A percentile compares a stretch with the other conserved stretches of the same genome.
Evolutionary conservation across 1,140 invertebrate species (phyloP).

Genomic region (Euwallacea similis): DNA sequence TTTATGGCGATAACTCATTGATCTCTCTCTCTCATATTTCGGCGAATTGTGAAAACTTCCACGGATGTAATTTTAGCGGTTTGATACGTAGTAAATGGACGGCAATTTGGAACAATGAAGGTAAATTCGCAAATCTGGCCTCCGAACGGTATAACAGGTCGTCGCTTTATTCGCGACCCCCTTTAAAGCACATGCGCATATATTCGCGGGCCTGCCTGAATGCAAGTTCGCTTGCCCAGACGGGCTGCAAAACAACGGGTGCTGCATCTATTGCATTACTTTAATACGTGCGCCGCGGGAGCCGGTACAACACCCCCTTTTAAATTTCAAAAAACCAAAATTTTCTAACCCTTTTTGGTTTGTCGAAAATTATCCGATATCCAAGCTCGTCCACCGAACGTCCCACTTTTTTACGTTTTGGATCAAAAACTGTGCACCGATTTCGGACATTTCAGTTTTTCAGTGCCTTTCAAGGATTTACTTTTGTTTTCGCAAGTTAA

Average conservation of each 20-base stretch:
- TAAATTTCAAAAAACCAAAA: conserved; percentile 40
- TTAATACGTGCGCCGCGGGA: conserved; percentile 47
- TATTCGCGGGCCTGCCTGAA: conserved; percentile 46
- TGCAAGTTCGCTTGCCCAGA: conserved; percentile 47
- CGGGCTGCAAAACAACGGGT: conserved; percentile 51
- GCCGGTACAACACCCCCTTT: conserved; percentile 52
- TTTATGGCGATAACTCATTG: too few species aligned
- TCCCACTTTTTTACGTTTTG: conserved; percentile 28
- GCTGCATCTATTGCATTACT: conserved; percentile 50
- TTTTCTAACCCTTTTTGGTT: conserved; percentile 45
- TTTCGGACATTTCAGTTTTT: conserved; percentile 30
- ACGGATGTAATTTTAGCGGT: too few species aligned
- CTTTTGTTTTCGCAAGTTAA: conserved; percentile 37
- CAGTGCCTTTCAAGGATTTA: conserved; percentile 30
- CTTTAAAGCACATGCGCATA: conserved; percentile 42
- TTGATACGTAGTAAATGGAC: too few species aligned
- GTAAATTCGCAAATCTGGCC: conserved; percentile 1
- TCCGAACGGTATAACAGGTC: conserved; percentile 5
- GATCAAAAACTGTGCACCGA: conserved; percentile 33
- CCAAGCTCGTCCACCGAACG: conserved; percentile 31
- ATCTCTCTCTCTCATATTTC: too few species aligned
- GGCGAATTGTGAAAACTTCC: too few species aligned
- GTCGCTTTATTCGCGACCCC: conserved; percentile 24
- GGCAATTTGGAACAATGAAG: too few species aligned
- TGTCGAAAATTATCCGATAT: conserved; percentile 25